A percentile compares a stretch with the other conserved stretches of the same genome.
Evolutionary conservation across 2,888 invertebrate species (phyloP).

Genomic region (Chorisops tibialis): DNA sequence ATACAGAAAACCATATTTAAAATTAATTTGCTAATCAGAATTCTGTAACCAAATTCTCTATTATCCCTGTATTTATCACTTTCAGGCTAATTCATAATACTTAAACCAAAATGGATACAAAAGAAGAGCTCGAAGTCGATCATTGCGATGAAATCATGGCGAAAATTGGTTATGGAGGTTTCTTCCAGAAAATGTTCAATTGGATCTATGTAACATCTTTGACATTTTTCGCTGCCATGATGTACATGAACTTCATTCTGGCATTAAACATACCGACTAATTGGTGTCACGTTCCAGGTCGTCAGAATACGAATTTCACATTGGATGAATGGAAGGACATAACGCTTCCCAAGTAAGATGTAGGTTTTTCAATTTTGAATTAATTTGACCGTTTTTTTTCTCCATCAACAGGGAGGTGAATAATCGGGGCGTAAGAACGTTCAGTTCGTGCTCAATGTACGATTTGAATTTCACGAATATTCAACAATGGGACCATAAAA

Average conservation of each 20-base stretch:
- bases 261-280: constrained; percentile 58
- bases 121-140: constrained; percentile 6
- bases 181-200: constrained; percentile 55
- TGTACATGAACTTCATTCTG: constrained; percentile 56
- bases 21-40: too few species aligned
- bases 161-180: constrained; percentile 55
- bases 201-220: constrained; percentile 53
- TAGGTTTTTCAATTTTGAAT: too few species aligned
- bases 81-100: too few species aligned
- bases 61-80: too few species aligned
- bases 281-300: constrained; percentile 58
- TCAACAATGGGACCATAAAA: constrained; percentile 29
- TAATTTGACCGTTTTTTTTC: too few species aligned
- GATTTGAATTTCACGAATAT: constrained; percentile 45
- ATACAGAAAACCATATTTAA: too few species aligned
- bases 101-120: constrained; percentile 1
- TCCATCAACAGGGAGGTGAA: constrained; percentile 42
- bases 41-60: too few species aligned
- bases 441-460: constrained; percentile 54
- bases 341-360: constrained; percentile 57
- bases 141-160: constrained; percentile 55
- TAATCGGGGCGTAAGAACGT: constrained; percentile 47
- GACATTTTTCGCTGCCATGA: constrained; percentile 53
- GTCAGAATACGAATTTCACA: constrained; percentile 52
- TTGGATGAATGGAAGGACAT: constrained; percentile 54